Evolutionary conservation across 2,113 vertebrate species (phyloP).

Genomic region (Ciconia boyciana): DNA sequence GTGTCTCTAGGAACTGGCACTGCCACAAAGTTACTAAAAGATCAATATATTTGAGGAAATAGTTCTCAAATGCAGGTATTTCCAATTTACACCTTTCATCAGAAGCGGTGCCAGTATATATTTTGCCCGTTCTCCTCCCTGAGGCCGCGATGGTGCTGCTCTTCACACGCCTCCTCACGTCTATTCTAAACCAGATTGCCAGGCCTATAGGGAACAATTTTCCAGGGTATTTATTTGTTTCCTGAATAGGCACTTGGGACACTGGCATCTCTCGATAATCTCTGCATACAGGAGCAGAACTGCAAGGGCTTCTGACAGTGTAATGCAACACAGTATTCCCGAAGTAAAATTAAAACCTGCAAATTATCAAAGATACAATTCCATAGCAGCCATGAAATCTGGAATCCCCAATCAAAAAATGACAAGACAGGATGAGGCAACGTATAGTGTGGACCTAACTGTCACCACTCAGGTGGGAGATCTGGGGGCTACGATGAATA

Average conservation of each 20-base stretch:
- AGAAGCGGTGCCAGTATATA: accelerated
- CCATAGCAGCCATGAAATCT: background rate
- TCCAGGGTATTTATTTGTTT: slow-evolving; percentile 2
- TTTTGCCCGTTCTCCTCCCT: background rate
- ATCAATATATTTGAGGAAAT: background rate
- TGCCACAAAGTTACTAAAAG: background rate
- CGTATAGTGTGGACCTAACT: accelerated
- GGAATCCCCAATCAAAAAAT: background rate
- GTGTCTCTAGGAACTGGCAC: background rate
- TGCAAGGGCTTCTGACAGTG: background rate
- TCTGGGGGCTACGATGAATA: background rate
- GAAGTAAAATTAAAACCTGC: background rate
- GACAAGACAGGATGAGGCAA: background rate
- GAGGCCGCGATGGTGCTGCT: background rate
- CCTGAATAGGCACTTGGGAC: background rate
- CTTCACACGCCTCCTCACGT: background rate
- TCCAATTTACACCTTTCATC: background rate
- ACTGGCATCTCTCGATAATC: background rate
- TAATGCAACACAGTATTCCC: background rate
- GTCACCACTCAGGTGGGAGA: background rate
- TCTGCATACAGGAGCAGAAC: background rate
- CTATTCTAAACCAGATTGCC: background rate
- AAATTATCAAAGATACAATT: background rate
- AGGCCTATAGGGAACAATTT: background rate
- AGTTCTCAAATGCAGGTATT: background rate